A percentile compares a stretch with the other conserved stretches of the same genome.
These are phyloP conservation scores for Anomalospiza imberbis DNA, from an alignment of 2,797 vertebrate species.

Conservation along the genomic window DNA sequence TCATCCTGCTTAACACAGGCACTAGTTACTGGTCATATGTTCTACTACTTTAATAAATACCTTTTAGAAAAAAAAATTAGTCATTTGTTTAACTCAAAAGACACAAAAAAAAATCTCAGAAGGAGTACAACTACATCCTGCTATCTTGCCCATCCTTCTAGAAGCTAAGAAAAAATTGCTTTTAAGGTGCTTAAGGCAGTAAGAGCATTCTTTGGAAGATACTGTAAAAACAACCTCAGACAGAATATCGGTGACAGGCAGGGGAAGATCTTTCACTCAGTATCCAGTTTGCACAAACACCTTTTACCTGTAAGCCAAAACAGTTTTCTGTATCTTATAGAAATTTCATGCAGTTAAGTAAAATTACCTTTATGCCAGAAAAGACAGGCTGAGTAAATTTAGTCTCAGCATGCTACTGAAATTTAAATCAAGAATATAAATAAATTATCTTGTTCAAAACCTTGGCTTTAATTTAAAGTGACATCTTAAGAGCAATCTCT, in stretches of 20 bases:
- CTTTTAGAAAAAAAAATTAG: not conserved
- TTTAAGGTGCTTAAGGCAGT: not conserved
- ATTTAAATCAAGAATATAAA: constrained; percentile 74
- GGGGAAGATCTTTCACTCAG: not conserved
- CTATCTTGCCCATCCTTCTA: not conserved
- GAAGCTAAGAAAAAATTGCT: not conserved
- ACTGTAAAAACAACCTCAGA: not conserved
- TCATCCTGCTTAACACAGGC: not conserved
- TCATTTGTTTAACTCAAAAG: not conserved
- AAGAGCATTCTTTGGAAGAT: not conserved
- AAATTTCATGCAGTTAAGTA: constrained; percentile 26
- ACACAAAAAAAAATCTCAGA: not conserved
- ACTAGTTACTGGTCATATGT: not conserved
- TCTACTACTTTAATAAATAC: not conserved
- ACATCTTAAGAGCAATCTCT: constrained; percentile 71
- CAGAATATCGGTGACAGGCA: not conserved
- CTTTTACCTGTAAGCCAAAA: not conserved
- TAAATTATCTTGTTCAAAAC: constrained; percentile 70
- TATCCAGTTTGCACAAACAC: not conserved
- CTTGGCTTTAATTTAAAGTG: constrained; percentile 69
- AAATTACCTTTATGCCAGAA: not conserved
- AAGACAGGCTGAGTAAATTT: constrained; percentile 34
- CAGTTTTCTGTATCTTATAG: not conserved
- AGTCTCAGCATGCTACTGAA: constrained; percentile 58
- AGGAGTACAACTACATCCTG: not conserved